A percentile compares a stretch with the other conserved stretches of the same genome.
phyloP scores from a whole-genome alignment of 2,797 vertebrate genomes.

The Lepilemur septentrionalis region DNA sequence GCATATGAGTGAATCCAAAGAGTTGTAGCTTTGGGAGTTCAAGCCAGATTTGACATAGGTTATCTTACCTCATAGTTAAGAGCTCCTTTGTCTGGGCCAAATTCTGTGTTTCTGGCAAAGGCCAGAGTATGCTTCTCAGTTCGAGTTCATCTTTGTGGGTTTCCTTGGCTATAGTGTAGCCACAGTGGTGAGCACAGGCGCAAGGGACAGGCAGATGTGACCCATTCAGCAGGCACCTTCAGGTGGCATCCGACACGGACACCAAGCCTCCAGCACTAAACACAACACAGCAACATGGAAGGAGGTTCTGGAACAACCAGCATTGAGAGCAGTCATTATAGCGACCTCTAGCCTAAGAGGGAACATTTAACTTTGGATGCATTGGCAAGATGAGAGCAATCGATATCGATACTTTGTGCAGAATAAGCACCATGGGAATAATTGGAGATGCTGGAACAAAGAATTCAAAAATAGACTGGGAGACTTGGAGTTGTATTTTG shows the following conservation, averaged over 20 bases:
- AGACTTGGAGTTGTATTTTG: neutral
- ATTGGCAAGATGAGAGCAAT: neutral
- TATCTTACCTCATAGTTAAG: neutral
- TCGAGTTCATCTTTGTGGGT: neutral
- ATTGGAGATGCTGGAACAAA: neutral
- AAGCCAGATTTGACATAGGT: neutral
- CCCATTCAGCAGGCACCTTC: neutral
- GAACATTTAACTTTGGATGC: neutral
- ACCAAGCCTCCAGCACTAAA: neutral
- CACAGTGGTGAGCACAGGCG: neutral
- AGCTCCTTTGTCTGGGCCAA: neutral
- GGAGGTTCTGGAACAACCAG: neutral
- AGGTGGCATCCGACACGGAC: neutral
- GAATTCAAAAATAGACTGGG: neutral
- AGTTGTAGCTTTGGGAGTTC: neutral
- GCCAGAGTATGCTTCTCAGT: neutral
- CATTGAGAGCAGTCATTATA: neutral
- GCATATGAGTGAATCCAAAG: neutral
- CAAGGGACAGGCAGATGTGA: neutral
- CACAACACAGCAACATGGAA: neutral
- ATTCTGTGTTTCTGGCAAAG: neutral
- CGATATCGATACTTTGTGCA: neutral
- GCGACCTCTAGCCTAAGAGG: neutral
- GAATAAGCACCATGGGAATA: neutral
- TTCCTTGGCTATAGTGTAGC: neutral